These are phyloP conservation scores for Yponomeuta malinellus DNA, from an alignment of 2,888 invertebrate species.

Conservation along the genomic window DNA sequence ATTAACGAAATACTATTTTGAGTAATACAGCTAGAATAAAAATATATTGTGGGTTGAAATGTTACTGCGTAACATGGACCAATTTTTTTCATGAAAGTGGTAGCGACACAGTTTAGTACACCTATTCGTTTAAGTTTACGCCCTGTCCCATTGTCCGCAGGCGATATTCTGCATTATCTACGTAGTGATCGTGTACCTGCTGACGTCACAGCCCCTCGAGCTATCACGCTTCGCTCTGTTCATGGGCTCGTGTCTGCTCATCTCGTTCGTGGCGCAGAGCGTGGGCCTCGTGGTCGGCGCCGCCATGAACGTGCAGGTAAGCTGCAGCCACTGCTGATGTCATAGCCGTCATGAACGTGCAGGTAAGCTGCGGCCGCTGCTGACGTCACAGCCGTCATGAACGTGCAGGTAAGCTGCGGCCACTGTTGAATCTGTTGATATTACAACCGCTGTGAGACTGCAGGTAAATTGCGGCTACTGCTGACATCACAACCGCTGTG, in stretches of 20 bases:
- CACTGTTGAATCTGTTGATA: conserved; percentile 84
- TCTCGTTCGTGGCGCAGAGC: conserved; percentile 96
- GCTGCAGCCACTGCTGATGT: conserved; percentile 75
- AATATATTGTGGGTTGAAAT: too few species aligned
- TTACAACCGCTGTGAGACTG: too few species aligned
- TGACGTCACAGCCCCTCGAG: conserved; percentile 95
- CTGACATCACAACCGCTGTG: too few species aligned
- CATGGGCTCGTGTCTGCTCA: conserved; percentile 89
- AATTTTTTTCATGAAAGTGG: neutral
- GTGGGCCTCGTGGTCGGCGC: conserved; percentile 96
- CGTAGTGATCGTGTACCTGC: conserved; percentile 92
- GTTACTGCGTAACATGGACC: too few species aligned
- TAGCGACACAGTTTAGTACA: too few species aligned
- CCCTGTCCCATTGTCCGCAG: conserved; percentile 59
- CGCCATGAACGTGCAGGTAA: conserved; percentile 92
- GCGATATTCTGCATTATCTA: conserved; percentile 95
- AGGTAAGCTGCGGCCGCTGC: conserved; percentile 67
- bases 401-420: conserved; percentile 92
- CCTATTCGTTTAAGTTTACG: neutral
- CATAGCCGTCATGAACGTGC: conserved; percentile 96
- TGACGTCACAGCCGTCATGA: conserved; percentile 93
- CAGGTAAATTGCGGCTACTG: too few species aligned
- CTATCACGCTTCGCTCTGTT: conserved; percentile 91
- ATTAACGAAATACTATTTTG: too few species aligned
- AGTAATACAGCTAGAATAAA: too few species aligned